These are phyloP conservation scores for Mamestra configurata DNA, from an alignment of 1,140 invertebrate species.

Conservation along the genomic window DNA sequence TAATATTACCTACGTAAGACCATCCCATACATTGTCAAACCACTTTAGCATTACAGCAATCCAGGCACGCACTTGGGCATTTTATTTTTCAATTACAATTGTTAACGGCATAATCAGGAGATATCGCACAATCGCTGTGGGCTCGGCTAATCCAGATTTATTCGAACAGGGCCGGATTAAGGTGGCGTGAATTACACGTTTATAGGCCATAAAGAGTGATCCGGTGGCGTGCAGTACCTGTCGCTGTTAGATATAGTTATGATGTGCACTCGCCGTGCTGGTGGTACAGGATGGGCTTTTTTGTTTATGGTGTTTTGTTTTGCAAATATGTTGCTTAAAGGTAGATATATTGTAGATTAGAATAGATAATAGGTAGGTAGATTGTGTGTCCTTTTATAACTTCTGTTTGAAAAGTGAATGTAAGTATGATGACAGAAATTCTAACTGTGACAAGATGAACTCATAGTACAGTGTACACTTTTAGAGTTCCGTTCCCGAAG, in stretches of 20 bases:
- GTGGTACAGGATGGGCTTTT: slow-evolving; percentile 58
- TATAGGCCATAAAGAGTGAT: slow-evolving; percentile 88
- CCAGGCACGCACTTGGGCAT: slow-evolving; percentile 64
- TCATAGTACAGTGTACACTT: no score
- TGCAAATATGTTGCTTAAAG: no score
- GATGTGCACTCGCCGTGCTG: slow-evolving; percentile 72
- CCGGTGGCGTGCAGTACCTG: slow-evolving; percentile 82
- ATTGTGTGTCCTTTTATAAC: no score
- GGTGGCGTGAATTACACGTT: slow-evolving; percentile 87
- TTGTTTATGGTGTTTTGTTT: not conserved
- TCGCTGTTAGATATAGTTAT: slow-evolving; percentile 80
- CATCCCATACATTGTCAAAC: slow-evolving; percentile 41
- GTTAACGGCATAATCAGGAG: slow-evolving; percentile 86
- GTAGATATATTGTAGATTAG: no score
- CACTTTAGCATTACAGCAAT: slow-evolving; percentile 46
- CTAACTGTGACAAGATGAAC: no score
- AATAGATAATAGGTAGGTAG: no score
- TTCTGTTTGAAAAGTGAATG: no score
- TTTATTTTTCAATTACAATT: slow-evolving; percentile 87
- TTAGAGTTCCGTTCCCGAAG: no score
- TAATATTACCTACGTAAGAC: slow-evolving; percentile 15
- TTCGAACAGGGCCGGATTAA: slow-evolving; percentile 83
- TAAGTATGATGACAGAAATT: no score
- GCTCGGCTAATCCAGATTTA: slow-evolving; percentile 86
- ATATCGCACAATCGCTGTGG: slow-evolving; percentile 80